Base-by-base conservation (phyloP, 2,888 invertebrate genomes). In the Cabera pusaria region DNA sequence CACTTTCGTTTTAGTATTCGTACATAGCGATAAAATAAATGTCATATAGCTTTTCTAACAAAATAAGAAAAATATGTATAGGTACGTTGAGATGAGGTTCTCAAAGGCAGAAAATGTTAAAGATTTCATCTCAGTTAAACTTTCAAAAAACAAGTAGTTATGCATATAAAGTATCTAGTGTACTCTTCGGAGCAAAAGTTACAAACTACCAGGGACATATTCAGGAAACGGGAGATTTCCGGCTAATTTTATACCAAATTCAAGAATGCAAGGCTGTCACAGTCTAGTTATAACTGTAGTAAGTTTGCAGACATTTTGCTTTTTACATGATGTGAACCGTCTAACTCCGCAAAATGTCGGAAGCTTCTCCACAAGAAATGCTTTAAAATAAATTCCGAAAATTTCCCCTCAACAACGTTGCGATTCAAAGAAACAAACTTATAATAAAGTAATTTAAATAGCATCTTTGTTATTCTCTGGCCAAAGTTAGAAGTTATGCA, bases 341-440 rank as follows among this genome's bases (percentile, higher is more conserved):
- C 69, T 70, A 73, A 75, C 72, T 76, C 67, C 60, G 52, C 56
- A 63, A 66, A 64, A 70, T 66, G 74, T 74, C 71, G 75, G 78
- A 77, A 77, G 73, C 75, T 70, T 68, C 72, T 77, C 72, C 65
- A 60, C 69, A 69, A 76, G 77, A 79, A 82, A 81, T 77, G 72
- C 71, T 80, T 77, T 76, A 74, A 73, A 78, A 72, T 72, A 71
- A 75, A 86, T 87, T 82, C 82, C 81, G 59, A 81, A 82, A 79
- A 80, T 82, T 74, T 73, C 73, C 76, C 70, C 67, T 68, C 70
- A 68, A 68, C 71, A 69, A 69, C 73, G 67, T 77, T 64, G 72
- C 72, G 67, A 79, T 77, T 79, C 75, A 72, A 72, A 77, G 76
- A 78, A 80, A 80, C 75, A 80, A 77, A 81, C 67, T 81, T 78